Conservation (phyloP, 64 coral and sea anemone species). For the Pocillopora verrucosa region DNA sequence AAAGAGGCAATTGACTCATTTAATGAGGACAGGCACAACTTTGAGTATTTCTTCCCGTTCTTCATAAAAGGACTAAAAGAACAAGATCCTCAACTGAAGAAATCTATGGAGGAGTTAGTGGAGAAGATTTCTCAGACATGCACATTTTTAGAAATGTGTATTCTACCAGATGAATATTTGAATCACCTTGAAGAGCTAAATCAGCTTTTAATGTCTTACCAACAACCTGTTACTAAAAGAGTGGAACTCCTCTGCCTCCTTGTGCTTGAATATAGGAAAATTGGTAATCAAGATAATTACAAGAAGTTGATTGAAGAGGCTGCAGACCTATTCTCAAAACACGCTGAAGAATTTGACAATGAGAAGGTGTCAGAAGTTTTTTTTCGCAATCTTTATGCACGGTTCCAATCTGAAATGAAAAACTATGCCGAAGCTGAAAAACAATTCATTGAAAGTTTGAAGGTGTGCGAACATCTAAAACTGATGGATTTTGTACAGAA, state of each 20-base stretch:
- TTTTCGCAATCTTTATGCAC: conserved; percentile 30
- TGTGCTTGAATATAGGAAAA: conserved; percentile 41
- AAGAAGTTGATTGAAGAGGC: neutral
- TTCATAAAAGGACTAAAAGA: neutral
- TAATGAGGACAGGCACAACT: conserved; percentile 37
- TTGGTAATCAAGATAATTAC: conserved; percentile 12
- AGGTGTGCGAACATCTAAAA: neutral
- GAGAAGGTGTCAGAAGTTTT: conserved; percentile 6
- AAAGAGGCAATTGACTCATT: conserved; percentile 42
- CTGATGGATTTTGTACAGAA: neutral
- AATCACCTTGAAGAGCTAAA: neutral
- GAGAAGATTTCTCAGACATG: neutral
- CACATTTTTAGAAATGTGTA: conserved; percentile 27
- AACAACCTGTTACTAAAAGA: neutral
- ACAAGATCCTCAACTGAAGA: neutral
- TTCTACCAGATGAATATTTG: conserved; percentile 27
- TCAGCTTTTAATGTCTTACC: neutral
- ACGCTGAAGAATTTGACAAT: conserved; percentile 2
- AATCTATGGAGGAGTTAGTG: neutral
- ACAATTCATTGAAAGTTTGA: neutral
- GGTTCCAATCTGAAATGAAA: conserved; percentile 3
- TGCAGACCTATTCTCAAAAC: neutral
- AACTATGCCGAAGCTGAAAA: neutral
- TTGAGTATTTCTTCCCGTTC: conserved; percentile 42
- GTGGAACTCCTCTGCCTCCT: conserved; percentile 34